Conservation (phyloP, 2,113 vertebrate genomes). For the Laterallus jamaicensis region DNA sequence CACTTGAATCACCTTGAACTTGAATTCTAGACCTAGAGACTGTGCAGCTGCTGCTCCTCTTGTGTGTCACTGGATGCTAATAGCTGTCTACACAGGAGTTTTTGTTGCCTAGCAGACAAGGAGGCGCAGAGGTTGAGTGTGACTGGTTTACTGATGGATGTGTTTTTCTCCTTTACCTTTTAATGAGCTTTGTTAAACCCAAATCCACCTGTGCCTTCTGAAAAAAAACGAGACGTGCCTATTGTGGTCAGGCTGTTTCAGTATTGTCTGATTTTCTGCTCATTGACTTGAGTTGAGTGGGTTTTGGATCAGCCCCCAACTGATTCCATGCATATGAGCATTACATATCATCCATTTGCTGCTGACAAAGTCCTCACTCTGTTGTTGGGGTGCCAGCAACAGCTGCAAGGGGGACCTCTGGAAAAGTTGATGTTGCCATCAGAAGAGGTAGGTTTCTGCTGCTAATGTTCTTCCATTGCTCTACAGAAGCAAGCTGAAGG, state of each 20-base stretch:
- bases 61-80: background rate
- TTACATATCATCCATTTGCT: accelerated
- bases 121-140: background rate
- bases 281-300: background rate
- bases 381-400: background rate
- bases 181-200: slow-evolving; percentile 6
- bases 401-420: background rate
- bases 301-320: background rate
- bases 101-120: slow-evolving; percentile 26
- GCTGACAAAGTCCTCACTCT: background rate
- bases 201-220: background rate
- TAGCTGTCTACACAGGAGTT: slow-evolving; percentile 15
- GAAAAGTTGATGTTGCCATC: background rate
- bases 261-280: background rate
- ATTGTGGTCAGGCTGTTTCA: background rate
- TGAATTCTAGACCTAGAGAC: background rate
- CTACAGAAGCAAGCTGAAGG: background rate
- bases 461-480: background rate
- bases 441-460: background rate
- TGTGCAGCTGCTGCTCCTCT: background rate
- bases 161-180: slow-evolving; percentile 28
- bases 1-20: background rate
- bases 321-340: background rate
- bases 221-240: background rate
- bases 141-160: slow-evolving; percentile 54